These are phyloP conservation scores for Periparus ater DNA, from an alignment of 2,797 vertebrate genomes.

Conservation along the genomic window DNA sequence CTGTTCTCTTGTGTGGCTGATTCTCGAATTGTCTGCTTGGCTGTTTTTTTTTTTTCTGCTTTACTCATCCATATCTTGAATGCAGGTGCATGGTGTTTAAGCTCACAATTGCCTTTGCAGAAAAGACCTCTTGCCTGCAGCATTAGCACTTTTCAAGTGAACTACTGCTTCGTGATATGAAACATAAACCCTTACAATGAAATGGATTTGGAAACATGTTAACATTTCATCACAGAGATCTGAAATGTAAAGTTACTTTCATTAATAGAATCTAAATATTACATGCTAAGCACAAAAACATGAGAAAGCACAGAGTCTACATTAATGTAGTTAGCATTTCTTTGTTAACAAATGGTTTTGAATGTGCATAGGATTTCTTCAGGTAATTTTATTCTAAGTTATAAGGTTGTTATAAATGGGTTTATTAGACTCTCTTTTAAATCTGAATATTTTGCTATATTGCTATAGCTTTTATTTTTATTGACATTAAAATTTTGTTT, in stretches of 20 bases:
- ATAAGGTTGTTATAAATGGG: not conserved
- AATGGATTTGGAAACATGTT: not conserved
- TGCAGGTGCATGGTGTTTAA: not conserved
- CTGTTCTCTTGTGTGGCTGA: not conserved
- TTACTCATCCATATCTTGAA: not conserved
- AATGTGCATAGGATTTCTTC: not conserved
- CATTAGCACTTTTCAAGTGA: not conserved
- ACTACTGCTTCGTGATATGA: not conserved
- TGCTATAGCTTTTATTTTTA: not conserved
- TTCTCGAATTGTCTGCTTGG: not conserved
- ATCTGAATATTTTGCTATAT: not conserved
- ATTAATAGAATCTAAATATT: not conserved
- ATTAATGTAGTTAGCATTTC: not conserved
- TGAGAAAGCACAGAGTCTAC: not conserved
- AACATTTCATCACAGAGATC: not conserved
- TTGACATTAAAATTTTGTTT: not conserved
- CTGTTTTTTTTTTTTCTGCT: not conserved
- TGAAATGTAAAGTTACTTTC: not conserved
- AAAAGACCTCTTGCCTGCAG: not conserved
- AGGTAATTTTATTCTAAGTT: not conserved
- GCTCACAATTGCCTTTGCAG: not conserved
- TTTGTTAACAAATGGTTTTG: not conserved
- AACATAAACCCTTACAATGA: not conserved
- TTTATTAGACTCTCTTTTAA: not conserved
- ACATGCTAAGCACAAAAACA: not conserved